Evolutionary conservation across 2,888 invertebrate genomes (phyloP).

Genomic region (Cynaeus angustus): DNA sequence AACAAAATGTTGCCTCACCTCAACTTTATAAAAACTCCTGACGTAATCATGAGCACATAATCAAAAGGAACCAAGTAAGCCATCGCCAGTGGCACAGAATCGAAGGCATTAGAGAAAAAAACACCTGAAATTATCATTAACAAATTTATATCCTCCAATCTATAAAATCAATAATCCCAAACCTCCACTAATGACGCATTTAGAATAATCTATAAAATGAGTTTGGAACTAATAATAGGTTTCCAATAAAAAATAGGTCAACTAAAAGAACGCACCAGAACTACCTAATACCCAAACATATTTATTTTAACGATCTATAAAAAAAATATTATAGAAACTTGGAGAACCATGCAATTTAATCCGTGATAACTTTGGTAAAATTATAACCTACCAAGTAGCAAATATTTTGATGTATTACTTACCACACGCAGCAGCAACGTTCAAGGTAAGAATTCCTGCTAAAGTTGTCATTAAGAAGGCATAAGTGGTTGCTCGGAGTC

Average conservation of each 20-base stretch:
- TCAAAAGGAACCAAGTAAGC: conserved; percentile 91
- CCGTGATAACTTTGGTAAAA: conserved; percentile 33
- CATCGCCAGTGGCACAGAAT: conserved; percentile 86
- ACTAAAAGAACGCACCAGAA: not conserved
- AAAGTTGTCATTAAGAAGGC: conserved; percentile 82
- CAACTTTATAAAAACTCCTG: conserved; percentile 88
- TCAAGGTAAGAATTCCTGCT: conserved; percentile 85
- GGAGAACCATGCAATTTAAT: conserved; percentile 9
- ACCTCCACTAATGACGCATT: conserved; percentile 10
- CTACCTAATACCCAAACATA: conserved; percentile 6
- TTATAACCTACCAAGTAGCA: conserved; percentile 10
- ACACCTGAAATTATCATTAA: conserved; percentile 75
- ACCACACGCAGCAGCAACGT: conserved; percentile 92
- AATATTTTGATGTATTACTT: conserved; percentile 56
- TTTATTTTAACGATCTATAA: conserved; percentile 13
- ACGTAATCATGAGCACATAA: conserved; percentile 89
- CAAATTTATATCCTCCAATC: not conserved
- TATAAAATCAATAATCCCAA: conserved; percentile 12
- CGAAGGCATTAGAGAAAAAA: conserved; percentile 89
- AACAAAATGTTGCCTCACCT: conserved; percentile 74
- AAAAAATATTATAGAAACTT: conserved; percentile 10
- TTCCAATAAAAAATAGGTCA: conserved; percentile 3
- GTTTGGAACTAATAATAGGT: conserved; percentile 14
- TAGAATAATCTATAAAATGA: conserved; percentile 21
- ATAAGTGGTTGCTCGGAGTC: conserved; percentile 79